Base-by-base conservation (phyloP, 2,797 vertebrate species). In the Semotilus atromaculatus region DNA sequence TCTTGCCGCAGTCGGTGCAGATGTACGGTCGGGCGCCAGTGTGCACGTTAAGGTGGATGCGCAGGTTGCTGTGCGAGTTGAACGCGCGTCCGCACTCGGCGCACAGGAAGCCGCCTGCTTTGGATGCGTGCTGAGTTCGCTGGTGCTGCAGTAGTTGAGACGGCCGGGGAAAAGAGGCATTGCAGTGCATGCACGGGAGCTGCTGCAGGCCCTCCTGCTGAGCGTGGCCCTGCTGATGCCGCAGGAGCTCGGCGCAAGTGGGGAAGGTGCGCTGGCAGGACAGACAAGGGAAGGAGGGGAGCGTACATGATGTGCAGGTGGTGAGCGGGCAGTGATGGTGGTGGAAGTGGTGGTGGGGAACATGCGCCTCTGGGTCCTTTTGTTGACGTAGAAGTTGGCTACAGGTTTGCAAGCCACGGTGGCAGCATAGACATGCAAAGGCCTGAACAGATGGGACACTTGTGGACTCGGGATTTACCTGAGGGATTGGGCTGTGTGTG, bases 41-140 rank as follows among this genome's bases (percentile, higher is more conserved):
- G 92, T 96, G 96, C 80, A 96, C 95, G 1, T 96, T 95, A 74
- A 95, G 95, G 88, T 96, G 96, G 78, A 96, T 95, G 76, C 96
- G 95, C 55, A 96, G 94, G 89, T 96, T 96, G 92, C 95, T 96
- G 92, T 95, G 95, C 0, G 95, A 96, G 92, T 96, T 96, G 88
- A 96, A 96, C 31, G 93, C 90, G 38, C 95, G 89, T 26, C 95
- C 95, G 0, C 96, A 96, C 86, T 96, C 93, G 0, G 92, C 91
- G 87, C 96, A 96, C 43, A 96, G 88, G 88, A 96, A 96, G 68
- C 95, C 95, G 0, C 93, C 60, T 0, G 89, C 81, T 83, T 96
- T 95, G 66, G 94, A 89, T 7, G 92, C 89, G 1, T 96, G 95
- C 88, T 95, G 93, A 0, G 92, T 73, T 18, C 94, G 95, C 92